Evolutionary conservation across 2,113 vertebrate species (phyloP), one percentile per base, ranked within the genome.

Genomic region (Lonchura striata): DNA sequence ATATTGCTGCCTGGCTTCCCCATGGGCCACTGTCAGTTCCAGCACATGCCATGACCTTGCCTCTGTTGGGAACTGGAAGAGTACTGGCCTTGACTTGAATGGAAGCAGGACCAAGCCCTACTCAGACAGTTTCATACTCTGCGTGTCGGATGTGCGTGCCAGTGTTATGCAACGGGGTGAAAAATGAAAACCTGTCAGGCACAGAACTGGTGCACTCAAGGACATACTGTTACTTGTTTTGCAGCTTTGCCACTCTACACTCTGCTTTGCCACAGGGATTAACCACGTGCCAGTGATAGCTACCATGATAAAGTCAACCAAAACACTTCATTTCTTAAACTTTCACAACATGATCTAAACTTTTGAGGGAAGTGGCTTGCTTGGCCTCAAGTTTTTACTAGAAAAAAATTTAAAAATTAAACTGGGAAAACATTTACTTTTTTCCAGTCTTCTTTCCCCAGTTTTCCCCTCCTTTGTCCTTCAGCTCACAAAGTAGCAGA

Each of bases 201-300:
- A 53, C 59, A 90, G 82, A 87, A 61, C 87, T 93, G 78, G 82
- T 95, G 90, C 90, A 82, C 80, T 75, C 93, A 96, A 96, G 96
- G 96, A 97, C 96, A 84, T 95, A 68, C 68, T 96, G 94, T 79
- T 91, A 83, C 86, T 95, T 97, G 87, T 96, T 96, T 77, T 88
- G 52, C 93, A 96, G 88, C 74, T 86, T 92, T 95, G 82, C 82
- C 79, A 44, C 77, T 88, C 80, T 44, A 89, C 57, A 37, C 57
- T 59, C 57, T 59, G 57, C 57, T 35, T 37, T 59, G 57, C 57
- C 57, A 49, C 82, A 89, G 49, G 88, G 66, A 94, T 96, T 96
- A 97, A 86, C 85, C 88, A 91, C 15, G 9, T 77, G 64, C 83
- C 53, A 54, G 69, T 92, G 82, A 88, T 69, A 94, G 70, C 46